phyloP scores from a whole-genome alignment of 2,888 invertebrate genomes.

The Xestoiulus laeticollis region DNA sequence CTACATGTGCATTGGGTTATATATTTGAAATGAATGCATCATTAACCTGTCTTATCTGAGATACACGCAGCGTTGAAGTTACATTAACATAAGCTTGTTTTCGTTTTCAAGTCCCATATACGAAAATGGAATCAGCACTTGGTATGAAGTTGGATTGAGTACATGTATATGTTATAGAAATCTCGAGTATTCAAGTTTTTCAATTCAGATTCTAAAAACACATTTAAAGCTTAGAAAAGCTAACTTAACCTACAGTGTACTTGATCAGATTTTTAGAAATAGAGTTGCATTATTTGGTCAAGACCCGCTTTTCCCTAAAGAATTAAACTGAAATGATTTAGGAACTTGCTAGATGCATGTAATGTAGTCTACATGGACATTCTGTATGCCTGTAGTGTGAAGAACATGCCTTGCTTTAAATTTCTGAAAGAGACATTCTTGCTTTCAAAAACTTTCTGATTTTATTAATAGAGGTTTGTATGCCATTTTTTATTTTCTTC shows the following conservation, averaged over 20 bases:
- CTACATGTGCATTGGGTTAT: background rate
- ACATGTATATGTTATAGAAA: background rate
- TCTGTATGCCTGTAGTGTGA: too few species aligned
- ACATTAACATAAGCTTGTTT: background rate
- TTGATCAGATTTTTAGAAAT: background rate
- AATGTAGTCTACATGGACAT: too few species aligned
- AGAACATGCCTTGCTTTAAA: too few species aligned
- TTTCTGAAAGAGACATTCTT: too few species aligned
- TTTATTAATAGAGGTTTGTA: too few species aligned
- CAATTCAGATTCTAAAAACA: background rate
- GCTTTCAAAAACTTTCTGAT: too few species aligned
- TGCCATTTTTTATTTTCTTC: too few species aligned
- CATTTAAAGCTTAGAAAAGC: too few species aligned
- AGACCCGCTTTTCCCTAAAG: background rate
- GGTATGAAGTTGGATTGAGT: background rate
- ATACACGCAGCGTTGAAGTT: slow-evolving; percentile 8
- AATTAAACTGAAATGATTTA: background rate
- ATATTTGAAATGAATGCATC: slow-evolving; percentile 4
- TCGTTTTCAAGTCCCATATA: background rate
- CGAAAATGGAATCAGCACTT: background rate
- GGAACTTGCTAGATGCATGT: background rate
- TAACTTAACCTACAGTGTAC: background rate
- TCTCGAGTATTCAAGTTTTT: background rate
- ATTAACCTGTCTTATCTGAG: slow-evolving; percentile 7
- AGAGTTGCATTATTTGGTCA: background rate